Percentiles rank a stretch among this genome's conserved stretches.
These are phyloP conservation scores for Acrossocheilus fasciatus DNA, from an alignment of 2,797 vertebrate species.

Conservation along the genomic window DNA sequence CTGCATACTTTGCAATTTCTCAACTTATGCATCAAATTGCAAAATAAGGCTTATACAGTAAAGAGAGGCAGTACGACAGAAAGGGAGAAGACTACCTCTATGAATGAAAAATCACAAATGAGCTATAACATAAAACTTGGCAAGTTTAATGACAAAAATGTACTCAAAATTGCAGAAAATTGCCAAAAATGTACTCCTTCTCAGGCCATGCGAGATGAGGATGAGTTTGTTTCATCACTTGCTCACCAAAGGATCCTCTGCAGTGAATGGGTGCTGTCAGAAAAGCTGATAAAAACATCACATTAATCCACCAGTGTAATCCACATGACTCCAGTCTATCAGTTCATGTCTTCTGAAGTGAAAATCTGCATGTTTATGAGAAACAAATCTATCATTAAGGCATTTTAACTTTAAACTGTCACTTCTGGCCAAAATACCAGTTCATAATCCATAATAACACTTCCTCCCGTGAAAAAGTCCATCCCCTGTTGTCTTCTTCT, in stretches of 20 bases:
- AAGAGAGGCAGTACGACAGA: not conserved
- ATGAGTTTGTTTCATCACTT: not conserved
- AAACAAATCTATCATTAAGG: too few species aligned
- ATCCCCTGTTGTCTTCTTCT: not conserved
- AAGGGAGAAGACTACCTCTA: not conserved
- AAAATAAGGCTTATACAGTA: not conserved
- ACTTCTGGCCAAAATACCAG: not conserved
- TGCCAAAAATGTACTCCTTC: not conserved
- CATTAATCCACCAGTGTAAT: not conserved
- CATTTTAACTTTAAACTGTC: not conserved
- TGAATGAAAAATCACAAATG: not conserved
- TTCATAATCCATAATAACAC: too few species aligned
- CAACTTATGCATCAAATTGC: conserved; percentile 7
- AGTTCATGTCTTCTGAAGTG: not conserved
- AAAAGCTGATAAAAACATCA: not conserved
- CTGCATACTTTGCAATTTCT: conserved; percentile 47
- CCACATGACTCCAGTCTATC: not conserved
- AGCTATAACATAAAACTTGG: not conserved
- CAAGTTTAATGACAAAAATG: not conserved
- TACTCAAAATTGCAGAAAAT: too few species aligned
- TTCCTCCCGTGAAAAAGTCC: not conserved
- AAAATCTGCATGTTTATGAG: not conserved
- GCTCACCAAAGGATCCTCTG: not conserved
- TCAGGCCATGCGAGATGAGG: not conserved
- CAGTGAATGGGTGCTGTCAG: not conserved